Evolutionary conservation across 2,113 vertebrate genomes (phyloP).

Genomic region (Cyprinodon brontotheroides): DNA sequence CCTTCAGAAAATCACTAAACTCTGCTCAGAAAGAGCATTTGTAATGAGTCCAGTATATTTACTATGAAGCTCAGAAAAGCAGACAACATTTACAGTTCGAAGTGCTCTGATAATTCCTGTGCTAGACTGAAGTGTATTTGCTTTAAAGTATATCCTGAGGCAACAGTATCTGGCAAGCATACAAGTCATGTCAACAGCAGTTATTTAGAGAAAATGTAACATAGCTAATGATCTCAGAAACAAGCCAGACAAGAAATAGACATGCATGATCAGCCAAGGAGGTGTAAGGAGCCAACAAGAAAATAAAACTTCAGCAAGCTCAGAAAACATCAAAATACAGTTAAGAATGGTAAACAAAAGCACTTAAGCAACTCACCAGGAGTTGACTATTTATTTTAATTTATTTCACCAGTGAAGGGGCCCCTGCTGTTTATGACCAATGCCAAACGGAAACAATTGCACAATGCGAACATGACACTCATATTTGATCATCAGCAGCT

Average conservation of each 20-base stretch:
- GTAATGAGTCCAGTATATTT: constrained; percentile 21
- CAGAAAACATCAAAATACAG: constrained; percentile 14
- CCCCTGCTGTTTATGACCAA: constrained; percentile 26
- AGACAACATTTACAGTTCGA: constrained; percentile 25
- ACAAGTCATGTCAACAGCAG: constrained; percentile 36
- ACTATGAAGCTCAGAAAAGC: constrained; percentile 2
- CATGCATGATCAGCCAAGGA: constrained; percentile 26
- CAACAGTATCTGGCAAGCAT: constrained; percentile 32
- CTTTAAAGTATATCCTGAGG: constrained; percentile 21
- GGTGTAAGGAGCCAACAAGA: constrained; percentile 19
- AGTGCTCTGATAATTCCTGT: constrained; percentile 12
- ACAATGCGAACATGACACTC: background rate
- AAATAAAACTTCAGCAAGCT: constrained; percentile 12
- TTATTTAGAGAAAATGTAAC: constrained; percentile 39
- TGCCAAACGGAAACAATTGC: constrained; percentile 3
- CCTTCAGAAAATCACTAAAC: constrained; percentile 11
- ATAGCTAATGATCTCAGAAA: constrained; percentile 45
- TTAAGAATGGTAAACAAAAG: constrained; percentile 41
- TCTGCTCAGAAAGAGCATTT: constrained; percentile 12
- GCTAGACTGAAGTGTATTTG: constrained; percentile 19
- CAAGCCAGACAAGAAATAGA: constrained; percentile 32
- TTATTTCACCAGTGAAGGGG: constrained; percentile 51
- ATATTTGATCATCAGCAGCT: background rate
- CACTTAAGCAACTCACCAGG: constrained; percentile 39
- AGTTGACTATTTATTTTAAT: constrained; percentile 46